Conservation (phyloP, 2,797 vertebrate species). For the Manis javanica region DNA sequence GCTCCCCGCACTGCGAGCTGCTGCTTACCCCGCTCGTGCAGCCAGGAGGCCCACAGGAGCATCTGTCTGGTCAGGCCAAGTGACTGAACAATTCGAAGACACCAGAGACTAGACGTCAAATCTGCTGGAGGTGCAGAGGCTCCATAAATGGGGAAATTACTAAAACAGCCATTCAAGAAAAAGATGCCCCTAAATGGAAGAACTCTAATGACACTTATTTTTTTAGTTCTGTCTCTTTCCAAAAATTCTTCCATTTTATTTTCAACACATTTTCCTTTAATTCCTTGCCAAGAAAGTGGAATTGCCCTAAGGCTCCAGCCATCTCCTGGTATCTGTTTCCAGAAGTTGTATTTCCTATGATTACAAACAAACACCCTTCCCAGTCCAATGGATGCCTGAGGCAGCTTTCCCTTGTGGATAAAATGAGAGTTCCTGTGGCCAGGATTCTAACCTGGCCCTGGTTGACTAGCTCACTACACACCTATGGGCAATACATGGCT, state of each 20-base stretch:
- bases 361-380: constrained; percentile 4
- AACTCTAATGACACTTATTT: not conserved
- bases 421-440: too few species aligned
- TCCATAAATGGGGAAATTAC: not conserved
- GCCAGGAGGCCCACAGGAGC: not conserved
- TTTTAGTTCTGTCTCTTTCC: constrained; percentile 15
- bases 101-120: not conserved
- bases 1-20: fast-evolving
- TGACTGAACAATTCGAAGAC: fast-evolving
- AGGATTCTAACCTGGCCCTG: too few species aligned
- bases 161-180: not conserved
- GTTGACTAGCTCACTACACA: too few species aligned
- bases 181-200: not conserved
- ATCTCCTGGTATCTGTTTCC: constrained; percentile 37
- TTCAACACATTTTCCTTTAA: constrained; percentile 60
- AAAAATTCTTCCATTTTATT: constrained; percentile 60
- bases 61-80: not conserved
- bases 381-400: not conserved
- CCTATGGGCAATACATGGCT: too few species aligned
- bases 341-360: not conserved
- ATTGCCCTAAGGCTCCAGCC: not conserved
- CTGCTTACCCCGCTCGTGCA: not conserved
- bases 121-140: fast-evolving
- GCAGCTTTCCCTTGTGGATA: not conserved
- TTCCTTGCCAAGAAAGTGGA: constrained; percentile 62